Evolutionary conservation across 2,797 vertebrate species (phyloP).

Genomic region (Sitta carolinensis): DNA sequence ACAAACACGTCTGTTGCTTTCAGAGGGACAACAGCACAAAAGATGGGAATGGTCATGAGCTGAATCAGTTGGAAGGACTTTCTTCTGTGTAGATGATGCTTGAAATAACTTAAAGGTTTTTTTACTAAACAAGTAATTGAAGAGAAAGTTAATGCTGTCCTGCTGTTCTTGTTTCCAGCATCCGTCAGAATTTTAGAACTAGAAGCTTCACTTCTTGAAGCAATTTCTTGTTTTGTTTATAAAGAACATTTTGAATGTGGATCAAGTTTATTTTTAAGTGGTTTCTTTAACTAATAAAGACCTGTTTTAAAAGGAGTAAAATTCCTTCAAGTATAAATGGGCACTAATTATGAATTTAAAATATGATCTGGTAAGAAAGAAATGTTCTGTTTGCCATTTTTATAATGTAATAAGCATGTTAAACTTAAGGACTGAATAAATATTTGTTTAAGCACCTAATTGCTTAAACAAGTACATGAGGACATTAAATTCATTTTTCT

Average conservation of each 20-base stretch:
- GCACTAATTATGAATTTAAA: slow-evolving; percentile 42
- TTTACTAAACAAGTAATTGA: neutral
- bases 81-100: neutral
- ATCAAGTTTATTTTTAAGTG: slow-evolving; percentile 48
- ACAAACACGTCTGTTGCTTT: neutral
- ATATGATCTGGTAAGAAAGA: slow-evolving; percentile 10
- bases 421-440: slow-evolving; percentile 49
- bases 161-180: slow-evolving; percentile 14
- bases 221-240: slow-evolving; percentile 48
- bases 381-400: slow-evolving; percentile 43
- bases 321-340: slow-evolving; percentile 18
- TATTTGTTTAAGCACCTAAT: slow-evolving; percentile 62
- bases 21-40: neutral
- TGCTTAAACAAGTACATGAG: slow-evolving; percentile 46
- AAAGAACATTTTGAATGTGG: slow-evolving; percentile 22
- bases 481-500: slow-evolving; percentile 37
- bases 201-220: slow-evolving; percentile 29
- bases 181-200: slow-evolving; percentile 12
- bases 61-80: neutral
- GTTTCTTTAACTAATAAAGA: slow-evolving; percentile 22
- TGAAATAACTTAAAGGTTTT: neutral
- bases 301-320: neutral
- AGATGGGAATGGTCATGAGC: neutral
- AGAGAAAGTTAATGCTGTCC: slow-evolving; percentile 16
- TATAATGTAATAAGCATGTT: slow-evolving; percentile 48